Evolutionary conservation across 1,140 invertebrate species (phyloP).

Genomic region (Drosophila micromelanica): DNA sequence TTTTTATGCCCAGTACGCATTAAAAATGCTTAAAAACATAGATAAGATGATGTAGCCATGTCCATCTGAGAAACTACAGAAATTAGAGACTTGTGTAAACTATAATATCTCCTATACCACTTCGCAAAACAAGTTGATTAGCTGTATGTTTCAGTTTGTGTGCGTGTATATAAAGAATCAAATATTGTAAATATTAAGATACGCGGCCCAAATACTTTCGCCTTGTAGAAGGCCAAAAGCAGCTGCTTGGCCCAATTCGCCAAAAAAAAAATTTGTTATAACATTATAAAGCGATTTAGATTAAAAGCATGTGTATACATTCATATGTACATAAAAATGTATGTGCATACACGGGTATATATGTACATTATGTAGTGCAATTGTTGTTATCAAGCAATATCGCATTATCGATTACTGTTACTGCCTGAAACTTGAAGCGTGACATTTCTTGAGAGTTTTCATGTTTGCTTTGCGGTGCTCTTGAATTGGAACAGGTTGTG

Average conservation of each 20-base stretch:
- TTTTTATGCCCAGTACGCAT: not conserved
- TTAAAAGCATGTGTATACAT: constrained; percentile 3
- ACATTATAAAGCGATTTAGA: constrained; percentile 40
- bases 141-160: too few species aligned
- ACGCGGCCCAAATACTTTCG: constrained; percentile 4
- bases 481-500: constrained; percentile 9
- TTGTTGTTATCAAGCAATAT: constrained; percentile 39
- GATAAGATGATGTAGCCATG: too few species aligned
- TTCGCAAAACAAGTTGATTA: too few species aligned
- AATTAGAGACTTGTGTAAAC: too few species aligned
- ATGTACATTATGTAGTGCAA: constrained; percentile 5
- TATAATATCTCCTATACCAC: too few species aligned
- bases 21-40: not conserved
- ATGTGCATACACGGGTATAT: not conserved
- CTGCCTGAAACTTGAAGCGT: constrained; percentile 36
- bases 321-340: not conserved
- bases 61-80: too few species aligned
- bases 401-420: constrained; percentile 68
- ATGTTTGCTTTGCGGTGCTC: constrained; percentile 6
- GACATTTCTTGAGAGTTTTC: constrained; percentile 28
- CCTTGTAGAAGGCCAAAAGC: constrained; percentile 11
- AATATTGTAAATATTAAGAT: constrained; percentile 8
- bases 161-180: too few species aligned
- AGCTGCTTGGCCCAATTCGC: constrained; percentile 8
- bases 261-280: constrained; percentile 28